Evolutionary conservation across 2,888 invertebrate genomes (phyloP).

Genomic region (Lomographa bimaculata): DNA sequence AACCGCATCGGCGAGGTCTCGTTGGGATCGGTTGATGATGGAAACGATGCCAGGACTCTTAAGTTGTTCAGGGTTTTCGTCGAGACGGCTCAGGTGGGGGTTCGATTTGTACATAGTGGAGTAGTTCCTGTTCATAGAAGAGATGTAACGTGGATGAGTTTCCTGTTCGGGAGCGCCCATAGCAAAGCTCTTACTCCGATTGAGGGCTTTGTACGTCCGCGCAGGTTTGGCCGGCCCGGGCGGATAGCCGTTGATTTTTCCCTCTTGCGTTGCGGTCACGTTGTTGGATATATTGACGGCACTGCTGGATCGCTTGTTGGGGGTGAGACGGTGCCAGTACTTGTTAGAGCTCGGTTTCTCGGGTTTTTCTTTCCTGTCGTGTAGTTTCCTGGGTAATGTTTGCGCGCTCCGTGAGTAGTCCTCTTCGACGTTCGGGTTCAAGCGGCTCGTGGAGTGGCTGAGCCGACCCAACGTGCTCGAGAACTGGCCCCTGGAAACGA

Average conservation of each 20-base stretch:
- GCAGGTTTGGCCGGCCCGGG: conserved; percentile 91
- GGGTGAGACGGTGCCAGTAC: conserved; percentile 78
- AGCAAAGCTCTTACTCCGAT: conserved; percentile 94
- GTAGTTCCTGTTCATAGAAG: conserved; percentile 75
- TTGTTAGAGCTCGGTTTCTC: conserved; percentile 73
- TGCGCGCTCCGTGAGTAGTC: conserved; percentile 86
- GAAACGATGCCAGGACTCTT: conserved; percentile 95
- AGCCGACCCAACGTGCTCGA: conserved; percentile 91
- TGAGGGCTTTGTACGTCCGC: conserved; percentile 89
- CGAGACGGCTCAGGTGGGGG: conserved; percentile 88
- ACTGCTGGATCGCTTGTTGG: conserved; percentile 82
- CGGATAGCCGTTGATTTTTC: conserved; percentile 72
- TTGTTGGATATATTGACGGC: conserved; percentile 86
- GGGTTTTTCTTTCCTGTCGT: conserved; percentile 75
- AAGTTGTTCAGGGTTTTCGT: conserved; percentile 88
- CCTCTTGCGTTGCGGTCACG: conserved; percentile 60
- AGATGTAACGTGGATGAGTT: conserved; percentile 73
- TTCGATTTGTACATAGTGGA: conserved; percentile 89
- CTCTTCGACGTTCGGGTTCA: conserved; percentile 83
- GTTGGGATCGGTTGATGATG: conserved; percentile 92
- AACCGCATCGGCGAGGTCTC: conserved; percentile 87
- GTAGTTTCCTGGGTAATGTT: conserved; percentile 89
- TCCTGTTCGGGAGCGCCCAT: conserved; percentile 86
- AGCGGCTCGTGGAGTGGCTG: conserved; percentile 91
- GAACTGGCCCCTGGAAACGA: conserved; percentile 86